Conservation (phyloP, 2,113 vertebrate genomes). For the Panthera tigris region DNA sequence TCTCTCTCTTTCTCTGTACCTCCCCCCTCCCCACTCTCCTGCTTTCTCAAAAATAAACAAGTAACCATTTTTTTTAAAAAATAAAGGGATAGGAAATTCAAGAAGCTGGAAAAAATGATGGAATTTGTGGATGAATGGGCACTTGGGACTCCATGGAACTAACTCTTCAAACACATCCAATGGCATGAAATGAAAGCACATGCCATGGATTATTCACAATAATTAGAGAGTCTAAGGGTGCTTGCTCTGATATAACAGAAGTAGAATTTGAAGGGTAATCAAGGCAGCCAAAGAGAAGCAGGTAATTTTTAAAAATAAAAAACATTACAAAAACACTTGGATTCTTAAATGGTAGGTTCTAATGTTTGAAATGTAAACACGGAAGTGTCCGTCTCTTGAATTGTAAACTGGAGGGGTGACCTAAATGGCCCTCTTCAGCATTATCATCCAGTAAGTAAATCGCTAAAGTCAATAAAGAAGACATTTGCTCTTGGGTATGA, state of each 20-base stretch:
- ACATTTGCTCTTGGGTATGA: neutral
- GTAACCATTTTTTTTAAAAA: no score
- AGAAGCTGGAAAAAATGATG: neutral
- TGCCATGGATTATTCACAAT: neutral
- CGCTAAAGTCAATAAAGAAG: neutral
- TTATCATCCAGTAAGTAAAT: neutral
- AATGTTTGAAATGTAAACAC: neutral
- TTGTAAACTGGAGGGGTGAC: neutral
- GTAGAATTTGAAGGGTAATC: neutral
- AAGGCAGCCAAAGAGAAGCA: neutral
- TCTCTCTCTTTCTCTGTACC: no score
- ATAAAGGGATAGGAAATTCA: neutral
- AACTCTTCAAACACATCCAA: neutral
- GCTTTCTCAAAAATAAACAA: no score
- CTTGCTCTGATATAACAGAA: neutral
- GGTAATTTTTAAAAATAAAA: neutral
- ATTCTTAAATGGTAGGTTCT: neutral
- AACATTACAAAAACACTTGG: neutral
- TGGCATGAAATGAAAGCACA: neutral
- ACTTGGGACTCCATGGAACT: neutral
- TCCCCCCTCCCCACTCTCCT: no score
- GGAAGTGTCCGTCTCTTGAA: neutral
- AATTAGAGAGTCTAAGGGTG: neutral
- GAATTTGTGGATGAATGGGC: neutral
- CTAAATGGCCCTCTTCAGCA: neutral